phyloP scores from a whole-genome alignment of 2,113 vertebrate species.

The Ammodytes dubius region DNA sequence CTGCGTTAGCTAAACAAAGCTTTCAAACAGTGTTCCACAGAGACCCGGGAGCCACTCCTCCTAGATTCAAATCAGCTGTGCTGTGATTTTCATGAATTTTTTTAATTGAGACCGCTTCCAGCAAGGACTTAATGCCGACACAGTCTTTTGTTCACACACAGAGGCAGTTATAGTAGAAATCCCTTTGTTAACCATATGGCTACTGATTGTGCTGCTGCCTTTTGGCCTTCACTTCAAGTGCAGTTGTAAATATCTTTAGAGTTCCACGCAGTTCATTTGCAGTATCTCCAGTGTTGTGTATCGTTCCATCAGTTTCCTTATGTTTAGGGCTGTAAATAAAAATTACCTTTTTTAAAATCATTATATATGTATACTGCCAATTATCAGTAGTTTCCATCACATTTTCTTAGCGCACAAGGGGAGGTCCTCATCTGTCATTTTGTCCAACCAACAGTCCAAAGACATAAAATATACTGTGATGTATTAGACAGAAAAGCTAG shows the following conservation, averaged over 20 bases:
- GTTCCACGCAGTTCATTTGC: background rate
- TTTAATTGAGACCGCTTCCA: slow-evolving; percentile 23
- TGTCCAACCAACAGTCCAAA: too few species aligned
- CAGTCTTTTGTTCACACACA: slow-evolving; percentile 1
- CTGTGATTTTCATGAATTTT: slow-evolving; percentile 40
- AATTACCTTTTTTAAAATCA: too few species aligned
- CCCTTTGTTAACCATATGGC: slow-evolving; percentile 19
- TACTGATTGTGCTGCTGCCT: background rate
- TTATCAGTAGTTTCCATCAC: too few species aligned
- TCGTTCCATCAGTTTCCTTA: too few species aligned
- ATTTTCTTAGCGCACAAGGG: too few species aligned
- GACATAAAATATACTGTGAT: too few species aligned
- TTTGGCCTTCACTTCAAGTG: slow-evolving; percentile 15
- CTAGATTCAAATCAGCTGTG: slow-evolving; percentile 43
- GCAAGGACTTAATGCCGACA: slow-evolving; percentile 4
- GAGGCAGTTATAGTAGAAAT: background rate
- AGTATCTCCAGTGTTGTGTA: background rate
- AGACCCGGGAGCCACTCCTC: slow-evolving; percentile 35
- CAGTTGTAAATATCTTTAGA: background rate
- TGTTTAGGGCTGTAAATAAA: too few species aligned
- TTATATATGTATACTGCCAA: too few species aligned
- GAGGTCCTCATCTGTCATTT: too few species aligned
- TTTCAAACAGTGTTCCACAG: slow-evolving; percentile 10
- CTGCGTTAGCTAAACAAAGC: slow-evolving; percentile 47
- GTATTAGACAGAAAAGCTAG: too few species aligned